phyloP scores from a whole-genome alignment of 2,797 vertebrate species.

The Centroberyx gerrardi region DNA sequence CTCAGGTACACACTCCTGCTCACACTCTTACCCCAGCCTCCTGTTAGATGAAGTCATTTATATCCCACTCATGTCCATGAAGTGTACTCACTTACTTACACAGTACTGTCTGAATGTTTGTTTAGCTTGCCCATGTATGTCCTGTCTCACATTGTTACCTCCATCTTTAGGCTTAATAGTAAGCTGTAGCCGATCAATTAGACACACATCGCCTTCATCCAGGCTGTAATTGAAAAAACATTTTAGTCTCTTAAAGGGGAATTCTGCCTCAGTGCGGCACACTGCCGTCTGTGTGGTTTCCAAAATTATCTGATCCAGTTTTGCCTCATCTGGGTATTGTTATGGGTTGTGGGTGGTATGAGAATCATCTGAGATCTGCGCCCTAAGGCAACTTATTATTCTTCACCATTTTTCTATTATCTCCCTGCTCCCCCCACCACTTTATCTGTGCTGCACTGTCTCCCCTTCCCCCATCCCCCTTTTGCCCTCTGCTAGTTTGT shows the following conservation, averaged over 20 bases:
- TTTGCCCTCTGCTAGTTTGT: neutral
- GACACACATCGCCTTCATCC: neutral
- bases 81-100: neutral
- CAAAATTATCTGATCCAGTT: conserved; percentile 30
- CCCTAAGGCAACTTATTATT: conserved; percentile 29
- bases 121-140: neutral
- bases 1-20: conserved; percentile 86
- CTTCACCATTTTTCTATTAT: conserved; percentile 10
- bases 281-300: neutral
- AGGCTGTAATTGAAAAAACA: neutral
- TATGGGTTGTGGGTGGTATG: neutral
- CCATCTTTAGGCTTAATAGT: neutral
- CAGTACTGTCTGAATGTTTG: neutral
- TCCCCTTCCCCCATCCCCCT: neutral
- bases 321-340: conserved; percentile 21
- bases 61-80: neutral
- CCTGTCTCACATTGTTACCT: neutral
- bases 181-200: neutral
- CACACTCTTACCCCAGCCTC: neutral
- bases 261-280: neutral
- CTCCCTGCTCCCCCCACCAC: neutral
- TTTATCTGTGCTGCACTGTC: neutral
- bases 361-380: conserved; percentile 12
- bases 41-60: neutral
- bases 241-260: conserved; percentile 36